phyloP scores from a whole-genome alignment of 2,888 invertebrate species.

The Cephus rjabovi region DNA sequence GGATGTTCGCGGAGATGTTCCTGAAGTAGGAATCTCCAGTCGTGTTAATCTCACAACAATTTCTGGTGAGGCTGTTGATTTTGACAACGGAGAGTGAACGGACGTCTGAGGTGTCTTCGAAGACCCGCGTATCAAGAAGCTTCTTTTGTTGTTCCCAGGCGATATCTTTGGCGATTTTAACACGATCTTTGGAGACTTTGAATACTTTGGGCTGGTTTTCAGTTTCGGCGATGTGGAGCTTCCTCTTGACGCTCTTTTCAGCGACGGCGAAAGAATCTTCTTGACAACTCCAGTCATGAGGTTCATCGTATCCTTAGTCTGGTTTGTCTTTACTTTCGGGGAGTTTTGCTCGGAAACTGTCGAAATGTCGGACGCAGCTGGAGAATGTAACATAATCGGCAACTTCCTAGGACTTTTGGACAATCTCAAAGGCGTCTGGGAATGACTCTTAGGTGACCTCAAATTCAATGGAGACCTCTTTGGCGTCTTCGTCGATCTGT shows the following conservation, averaged over 20 bases:
- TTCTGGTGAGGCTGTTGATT: slow-evolving; percentile 3
- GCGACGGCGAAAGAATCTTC: not conserved
- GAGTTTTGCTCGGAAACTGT: slow-evolving; percentile 17
- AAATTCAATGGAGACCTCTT: slow-evolving; percentile 48
- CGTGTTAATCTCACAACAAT: not conserved
- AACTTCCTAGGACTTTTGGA: slow-evolving; percentile 48
- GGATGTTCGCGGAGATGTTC: not conserved
- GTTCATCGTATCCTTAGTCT: not conserved
- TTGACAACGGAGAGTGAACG: not conserved
- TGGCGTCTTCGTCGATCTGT: slow-evolving; percentile 48
- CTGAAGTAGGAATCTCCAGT: not conserved
- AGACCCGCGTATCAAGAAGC: slow-evolving; percentile 12
- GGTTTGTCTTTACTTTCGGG: not conserved
- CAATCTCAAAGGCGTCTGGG: slow-evolving; percentile 28
- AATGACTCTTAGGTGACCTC: slow-evolving; percentile 48
- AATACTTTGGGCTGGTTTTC: slow-evolving; percentile 31
- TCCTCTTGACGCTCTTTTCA: slow-evolving; percentile 5
- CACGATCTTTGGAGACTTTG: slow-evolving; percentile 47
- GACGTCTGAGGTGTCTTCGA: slow-evolving; percentile 2
- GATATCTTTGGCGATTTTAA: slow-evolving; percentile 30
- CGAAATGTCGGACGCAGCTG: slow-evolving; percentile 32
- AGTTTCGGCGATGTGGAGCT: slow-evolving; percentile 13
- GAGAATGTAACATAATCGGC: slow-evolving; percentile 33
- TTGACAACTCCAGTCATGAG: not conserved
- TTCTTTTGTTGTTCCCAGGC: slow-evolving; percentile 27